Evolutionary conservation across 1,140 invertebrate genomes (phyloP).

Genomic region (Steinernema khuongi): DNA sequence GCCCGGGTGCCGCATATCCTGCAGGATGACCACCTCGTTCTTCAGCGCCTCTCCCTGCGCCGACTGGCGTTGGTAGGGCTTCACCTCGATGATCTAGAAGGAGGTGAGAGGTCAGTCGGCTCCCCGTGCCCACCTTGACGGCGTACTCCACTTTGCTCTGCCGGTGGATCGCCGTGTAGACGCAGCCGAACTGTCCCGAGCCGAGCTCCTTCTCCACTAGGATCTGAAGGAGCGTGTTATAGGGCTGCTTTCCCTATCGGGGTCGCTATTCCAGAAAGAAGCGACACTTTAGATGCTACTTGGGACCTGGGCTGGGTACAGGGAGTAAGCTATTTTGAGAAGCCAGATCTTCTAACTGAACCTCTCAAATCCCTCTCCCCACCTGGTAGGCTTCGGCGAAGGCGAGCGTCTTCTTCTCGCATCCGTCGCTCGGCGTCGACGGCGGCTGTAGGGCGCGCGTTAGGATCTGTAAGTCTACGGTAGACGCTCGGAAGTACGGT

Average conservation of each 20-base stretch:
- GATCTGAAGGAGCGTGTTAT: too few relatives aligned
- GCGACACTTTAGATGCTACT: too few relatives aligned
- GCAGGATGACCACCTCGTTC: conserved; percentile 45
- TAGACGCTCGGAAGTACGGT: background rate
- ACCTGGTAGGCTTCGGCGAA: conserved; percentile 57
- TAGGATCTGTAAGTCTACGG: conserved; percentile 38
- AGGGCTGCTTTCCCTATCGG: too few relatives aligned
- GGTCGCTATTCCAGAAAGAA: too few relatives aligned
- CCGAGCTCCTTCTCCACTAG: conserved; percentile 80
- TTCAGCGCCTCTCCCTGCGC: background rate
- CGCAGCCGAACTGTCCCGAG: conserved; percentile 95
- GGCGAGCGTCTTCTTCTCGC: conserved; percentile 53
- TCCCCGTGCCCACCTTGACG: conserved; percentile 90
- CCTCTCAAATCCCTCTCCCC: background rate
- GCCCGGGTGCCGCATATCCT: conserved; percentile 59
- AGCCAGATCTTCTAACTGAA: too few relatives aligned
- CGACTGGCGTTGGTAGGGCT: background rate
- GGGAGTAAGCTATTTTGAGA: too few relatives aligned
- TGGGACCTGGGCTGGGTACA: too few relatives aligned
- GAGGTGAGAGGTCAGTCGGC: conserved; percentile 88
- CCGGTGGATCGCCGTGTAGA: conserved; percentile 73
- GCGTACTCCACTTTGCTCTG: conserved; percentile 75
- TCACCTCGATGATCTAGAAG: conserved; percentile 76
- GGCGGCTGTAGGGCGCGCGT: conserved; percentile 52
- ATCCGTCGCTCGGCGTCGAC: conserved; percentile 43